Evolutionary conservation across 64 coral and sea anemone genomes (phyloP).

Genomic region (Astreopora myriophthalma): DNA sequence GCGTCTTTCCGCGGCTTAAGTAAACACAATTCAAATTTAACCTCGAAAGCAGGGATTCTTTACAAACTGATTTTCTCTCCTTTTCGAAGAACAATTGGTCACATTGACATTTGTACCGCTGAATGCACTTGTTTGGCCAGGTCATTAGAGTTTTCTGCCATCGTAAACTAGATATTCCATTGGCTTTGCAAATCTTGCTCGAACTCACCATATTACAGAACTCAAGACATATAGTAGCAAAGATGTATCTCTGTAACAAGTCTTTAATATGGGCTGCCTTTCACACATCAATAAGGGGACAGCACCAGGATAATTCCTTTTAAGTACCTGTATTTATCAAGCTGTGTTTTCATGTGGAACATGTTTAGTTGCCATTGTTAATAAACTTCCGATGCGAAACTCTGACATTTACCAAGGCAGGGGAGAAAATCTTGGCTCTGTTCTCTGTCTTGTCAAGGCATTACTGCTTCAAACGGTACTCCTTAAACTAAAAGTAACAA

Average conservation of each 20-base stretch:
- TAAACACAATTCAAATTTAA: constrained; percentile 78
- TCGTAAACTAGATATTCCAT: neutral
- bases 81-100: neutral
- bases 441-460: neutral
- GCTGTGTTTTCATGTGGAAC: constrained; percentile 41
- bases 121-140: neutral
- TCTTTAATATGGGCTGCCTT: neutral
- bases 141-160: neutral
- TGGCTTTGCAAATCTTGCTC: neutral
- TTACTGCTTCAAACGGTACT: neutral
- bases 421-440: neutral
- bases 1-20: constrained; percentile 52
- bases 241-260: neutral
- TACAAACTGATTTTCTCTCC: constrained; percentile 17
- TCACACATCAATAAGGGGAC: neutral
- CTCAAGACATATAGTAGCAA: no score
- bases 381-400: neutral
- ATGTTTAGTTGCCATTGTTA: neutral
- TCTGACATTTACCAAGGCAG: neutral
- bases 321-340: constrained; percentile 34
- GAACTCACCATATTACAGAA: neutral
- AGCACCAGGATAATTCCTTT: neutral
- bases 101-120: neutral
- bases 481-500: neutral
- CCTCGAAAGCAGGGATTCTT: constrained; percentile 37